A percentile compares a stretch with the other conserved stretches of the same genome.
These are phyloP conservation scores for Capreolus pygargus DNA, from an alignment of 2,113 vertebrate species.

Conservation along the genomic window DNA sequence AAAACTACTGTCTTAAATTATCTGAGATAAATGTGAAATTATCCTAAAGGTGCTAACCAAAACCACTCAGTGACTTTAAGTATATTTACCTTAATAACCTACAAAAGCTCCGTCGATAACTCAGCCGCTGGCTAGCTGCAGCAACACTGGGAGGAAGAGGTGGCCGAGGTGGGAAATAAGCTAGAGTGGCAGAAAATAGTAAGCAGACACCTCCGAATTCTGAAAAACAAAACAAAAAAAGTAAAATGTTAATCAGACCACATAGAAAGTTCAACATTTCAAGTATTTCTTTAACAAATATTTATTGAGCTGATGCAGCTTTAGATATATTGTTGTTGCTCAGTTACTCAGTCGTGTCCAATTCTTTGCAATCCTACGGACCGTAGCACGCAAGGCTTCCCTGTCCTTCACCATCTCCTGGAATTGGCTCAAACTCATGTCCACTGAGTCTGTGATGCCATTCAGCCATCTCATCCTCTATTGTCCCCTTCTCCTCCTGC, in stretches of 20 bases:
- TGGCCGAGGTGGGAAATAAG: conserved; percentile 95
- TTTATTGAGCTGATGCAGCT: neutral
- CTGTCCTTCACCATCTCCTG: neutral
- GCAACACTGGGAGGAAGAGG: conserved; percentile 95
- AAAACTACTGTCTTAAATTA: neutral
- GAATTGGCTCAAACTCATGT: neutral
- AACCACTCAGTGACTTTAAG: neutral
- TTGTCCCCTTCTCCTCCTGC: neutral
- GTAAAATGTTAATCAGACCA: conserved; percentile 1
- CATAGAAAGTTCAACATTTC: neutral
- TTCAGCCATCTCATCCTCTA: neutral
- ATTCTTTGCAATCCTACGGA: neutral
- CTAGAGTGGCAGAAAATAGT: conserved; percentile 89
- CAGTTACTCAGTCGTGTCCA: neutral
- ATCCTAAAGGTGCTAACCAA: conserved; percentile 45
- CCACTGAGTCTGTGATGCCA: neutral
- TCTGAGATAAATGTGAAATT: conserved; percentile 26
- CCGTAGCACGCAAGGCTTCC: neutral
- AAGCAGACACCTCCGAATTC: conserved; percentile 90
- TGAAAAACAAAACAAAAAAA: conserved; percentile 68
- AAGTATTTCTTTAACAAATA: conserved; percentile 28
- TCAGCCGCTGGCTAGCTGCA: conserved; percentile 94
- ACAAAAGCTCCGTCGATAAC: conserved; percentile 95
- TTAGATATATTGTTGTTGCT: neutral
- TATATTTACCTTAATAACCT: conserved; percentile 89